Evolutionary conservation across 2,797 vertebrate species (phyloP), one percentile per base, ranked within the genome.

Genomic region (Zalophus californianus): DNA sequence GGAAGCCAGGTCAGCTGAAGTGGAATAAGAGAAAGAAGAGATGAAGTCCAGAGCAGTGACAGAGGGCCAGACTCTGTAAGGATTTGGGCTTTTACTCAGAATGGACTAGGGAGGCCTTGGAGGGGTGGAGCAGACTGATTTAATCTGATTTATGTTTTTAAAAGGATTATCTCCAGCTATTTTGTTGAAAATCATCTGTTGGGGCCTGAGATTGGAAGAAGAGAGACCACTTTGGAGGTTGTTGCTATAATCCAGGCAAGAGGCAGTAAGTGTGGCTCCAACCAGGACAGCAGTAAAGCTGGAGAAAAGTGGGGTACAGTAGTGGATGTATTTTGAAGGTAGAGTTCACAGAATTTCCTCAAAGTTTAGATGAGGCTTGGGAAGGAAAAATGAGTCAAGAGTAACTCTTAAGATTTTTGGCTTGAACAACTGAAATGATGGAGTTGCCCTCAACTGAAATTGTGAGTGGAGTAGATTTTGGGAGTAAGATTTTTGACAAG

Each of bases 381-480:
- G n/a, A 80, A 93, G 44, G 52, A 64, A 64, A 54, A 32, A 73
- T 48, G 73, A 60, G 79, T 88, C 21, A 75, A 73, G 21, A 89
- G 29, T 41, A 60, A 91, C 41, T 72, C 48, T 66, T 54, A 64
- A n/a, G 66, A 38, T 54, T 83, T 66, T 89, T 89, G 66, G 21
- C 86, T 80, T 73, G 44, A 94, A 88, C 68, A 88, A 54, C 10
- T n/a, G 66, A 82, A 82, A 88, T 87, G 79, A 72, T 52, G 44
- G 44, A 68, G 25, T 83, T 75, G 56, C 48, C 48, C 48, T 44
- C 35, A 56, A 21, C 56, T 54, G 56, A 83, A 35, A 56, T 23
- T 56, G 21, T 83, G 29, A 75, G 25, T 18, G n/a, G 20, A 80
- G 41, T 25, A 80, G 41, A 41, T 41, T 80, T 80, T 5, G 84